Conservation (phyloP, 2,113 vertebrate species). For the Pao palembangensis region DNA sequence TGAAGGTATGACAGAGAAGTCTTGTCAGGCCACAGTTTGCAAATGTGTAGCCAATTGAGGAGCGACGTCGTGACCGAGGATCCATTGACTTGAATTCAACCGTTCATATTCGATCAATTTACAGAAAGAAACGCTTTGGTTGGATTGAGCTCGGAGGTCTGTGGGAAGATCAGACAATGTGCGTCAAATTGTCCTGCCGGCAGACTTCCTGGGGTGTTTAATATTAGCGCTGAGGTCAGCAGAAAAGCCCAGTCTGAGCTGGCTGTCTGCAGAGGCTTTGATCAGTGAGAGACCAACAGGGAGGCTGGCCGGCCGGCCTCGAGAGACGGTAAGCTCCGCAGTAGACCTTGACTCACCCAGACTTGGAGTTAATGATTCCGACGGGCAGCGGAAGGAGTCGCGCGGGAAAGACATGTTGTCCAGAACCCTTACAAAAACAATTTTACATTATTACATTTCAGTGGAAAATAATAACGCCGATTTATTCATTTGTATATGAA, state of each 20-base stretch:
- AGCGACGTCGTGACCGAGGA: conserved; percentile 22
- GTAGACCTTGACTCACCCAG: conserved; percentile 41
- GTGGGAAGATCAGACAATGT: conserved; percentile 28
- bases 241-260: conserved; percentile 22
- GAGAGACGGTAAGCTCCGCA: conserved; percentile 14
- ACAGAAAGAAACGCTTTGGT: conserved; percentile 47
- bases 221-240: conserved; percentile 34
- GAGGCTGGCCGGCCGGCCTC: conserved; percentile 19
- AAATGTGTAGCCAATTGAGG: conserved; percentile 9
- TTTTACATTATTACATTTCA: too few relatives aligned
- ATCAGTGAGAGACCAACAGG: conserved; percentile 48
- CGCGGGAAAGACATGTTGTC: not conserved
- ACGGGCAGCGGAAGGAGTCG: not conserved
- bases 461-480: too few relatives aligned
- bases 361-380: not conserved
- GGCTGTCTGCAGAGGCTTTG: conserved; percentile 42
- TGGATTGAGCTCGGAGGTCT: conserved; percentile 16
- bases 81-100: not conserved
- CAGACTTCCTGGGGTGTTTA: conserved; percentile 44
- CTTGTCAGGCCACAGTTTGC: not conserved
- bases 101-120: not conserved
- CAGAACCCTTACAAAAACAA: too few relatives aligned
- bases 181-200: conserved; percentile 28
- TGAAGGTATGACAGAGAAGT: conserved; percentile 8
- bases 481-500: too few relatives aligned